Evolutionary conservation across 2,888 invertebrate genomes (phyloP), one percentile per base, ranked within the genome.

Genomic region (Corythucha ciliata): DNA sequence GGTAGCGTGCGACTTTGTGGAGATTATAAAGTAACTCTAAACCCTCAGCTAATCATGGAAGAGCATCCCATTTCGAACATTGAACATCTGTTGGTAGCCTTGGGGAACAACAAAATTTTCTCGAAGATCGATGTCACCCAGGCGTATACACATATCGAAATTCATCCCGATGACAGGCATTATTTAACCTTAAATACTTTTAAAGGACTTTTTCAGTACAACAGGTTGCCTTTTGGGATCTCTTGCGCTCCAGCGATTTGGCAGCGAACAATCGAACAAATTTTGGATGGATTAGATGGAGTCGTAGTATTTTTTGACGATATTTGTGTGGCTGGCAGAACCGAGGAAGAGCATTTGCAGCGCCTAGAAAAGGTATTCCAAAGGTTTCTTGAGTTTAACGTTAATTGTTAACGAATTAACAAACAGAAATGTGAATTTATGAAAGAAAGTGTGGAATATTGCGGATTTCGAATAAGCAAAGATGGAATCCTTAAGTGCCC

Each of bases 401-500:
- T 41, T 24, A n/a, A n/a, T n/a, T n/a, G n/a, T n/a, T n/a, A n/a
- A n/a, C 25, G 41, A 7, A 7, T 41, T 10, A 41, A 41, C 21
- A 12, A 12, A 16, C 7, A 8, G 7, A 41, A 41, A 41, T 41
- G 41, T 41, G n/a, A 24, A 8, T 41, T 41, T 41, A 8, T 41
- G 7, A 18, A 41, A 41, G 21, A 18, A 41, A 8, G 21, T 21
- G 36, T 57, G 21, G 21, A 18, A 24, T 57, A 54, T 48, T 37
- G 52, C 4, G 57, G 57, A 4, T 42, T 32, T 21, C 7, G 18
- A 22, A 45, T 58, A 8, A 29, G 56, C 14, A 25, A 21, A 22
- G 27, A 41, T n/a, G 58, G 58, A 12, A 41, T 46, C 2, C 14
- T 14, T 20, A 53, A 55, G 3, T 25, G 33, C 3, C 33, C 45